A percentile compares a stretch with the other conserved stretches of the same genome.
These are phyloP conservation scores for Calliscelio sp. DNA, from an alignment of 2,888 invertebrate species.

Conservation along the genomic window DNA sequence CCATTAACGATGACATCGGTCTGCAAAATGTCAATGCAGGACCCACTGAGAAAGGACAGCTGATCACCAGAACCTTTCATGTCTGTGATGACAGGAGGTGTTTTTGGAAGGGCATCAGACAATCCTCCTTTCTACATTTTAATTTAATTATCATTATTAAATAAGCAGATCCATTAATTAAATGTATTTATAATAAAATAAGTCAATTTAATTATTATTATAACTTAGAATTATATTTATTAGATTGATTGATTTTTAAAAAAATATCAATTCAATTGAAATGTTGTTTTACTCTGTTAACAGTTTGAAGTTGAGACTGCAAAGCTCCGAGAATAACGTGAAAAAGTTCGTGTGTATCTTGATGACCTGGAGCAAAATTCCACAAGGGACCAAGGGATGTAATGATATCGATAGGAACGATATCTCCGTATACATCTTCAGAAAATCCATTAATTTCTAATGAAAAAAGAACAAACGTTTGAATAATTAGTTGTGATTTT, in stretches of 20 bases:
- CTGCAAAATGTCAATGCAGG: conserved; percentile 83
- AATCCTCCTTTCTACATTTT: conserved; percentile 91
- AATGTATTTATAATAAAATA: too few relatives aligned
- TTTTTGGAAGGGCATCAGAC: conserved; percentile 89
- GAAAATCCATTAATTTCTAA: conserved; percentile 83
- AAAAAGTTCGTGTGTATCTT: conserved; percentile 97
- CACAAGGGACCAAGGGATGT: conserved; percentile 91
- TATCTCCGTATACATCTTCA: conserved; percentile 82
- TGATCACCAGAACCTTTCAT: conserved; percentile 80
- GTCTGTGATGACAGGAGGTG: conserved; percentile 75
- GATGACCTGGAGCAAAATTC: conserved; percentile 95
- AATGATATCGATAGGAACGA: conserved; percentile 83
- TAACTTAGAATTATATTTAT: too few relatives aligned
- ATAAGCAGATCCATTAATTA: too few relatives aligned
- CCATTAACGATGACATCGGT: conserved; percentile 74
- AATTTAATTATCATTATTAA: too few relatives aligned
- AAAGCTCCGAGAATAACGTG: conserved; percentile 95
- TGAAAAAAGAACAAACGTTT: too few relatives aligned
- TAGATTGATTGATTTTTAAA: conserved; percentile 1
- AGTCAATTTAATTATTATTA: too few relatives aligned
- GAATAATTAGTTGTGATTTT: too few relatives aligned
- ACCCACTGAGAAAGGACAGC: conserved; percentile 81
- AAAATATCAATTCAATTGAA: too few relatives aligned
- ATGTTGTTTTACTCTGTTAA: conserved; percentile 87
- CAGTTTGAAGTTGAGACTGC: conserved; percentile 92